Percentiles rank a stretch among this genome's conserved stretches.
phyloP scores from a whole-genome alignment of 2,888 invertebrate species.

The Acronicta leporina region DNA sequence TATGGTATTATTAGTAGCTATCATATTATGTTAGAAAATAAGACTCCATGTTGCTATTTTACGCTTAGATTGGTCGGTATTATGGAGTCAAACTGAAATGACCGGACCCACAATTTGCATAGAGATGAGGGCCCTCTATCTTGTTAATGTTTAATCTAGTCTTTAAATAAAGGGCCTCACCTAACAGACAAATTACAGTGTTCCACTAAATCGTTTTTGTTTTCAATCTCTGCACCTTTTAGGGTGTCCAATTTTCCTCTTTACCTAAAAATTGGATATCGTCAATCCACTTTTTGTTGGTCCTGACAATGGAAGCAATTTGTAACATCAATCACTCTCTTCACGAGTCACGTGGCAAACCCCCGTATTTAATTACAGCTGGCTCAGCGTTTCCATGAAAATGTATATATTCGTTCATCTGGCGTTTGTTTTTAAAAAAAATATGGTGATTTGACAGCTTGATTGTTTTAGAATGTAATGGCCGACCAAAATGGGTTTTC shows the following conservation, averaged over 20 bases:
- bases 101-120: slow-evolving; percentile 57
- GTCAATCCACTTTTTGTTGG: slow-evolving; percentile 60
- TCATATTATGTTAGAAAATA: too few species aligned
- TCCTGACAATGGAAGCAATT: slow-evolving; percentile 68
- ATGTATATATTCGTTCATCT: slow-evolving; percentile 1
- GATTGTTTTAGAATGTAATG: slow-evolving; percentile 36
- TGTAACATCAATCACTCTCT: slow-evolving; percentile 55
- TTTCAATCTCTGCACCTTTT: slow-evolving; percentile 50
- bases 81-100: slow-evolving; percentile 28
- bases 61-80: slow-evolving; percentile 28
- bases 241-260: slow-evolving; percentile 50
- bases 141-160: slow-evolving; percentile 56
- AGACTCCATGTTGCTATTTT: background rate
- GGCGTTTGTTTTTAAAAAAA: background rate
- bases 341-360: slow-evolving; percentile 28
- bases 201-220: slow-evolving; percentile 31
- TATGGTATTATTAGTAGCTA: too few species aligned
- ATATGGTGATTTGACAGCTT: slow-evolving; percentile 18
- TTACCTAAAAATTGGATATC: slow-evolving; percentile 62
- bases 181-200: slow-evolving; percentile 31
- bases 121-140: slow-evolving; percentile 50
- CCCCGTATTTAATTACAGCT: slow-evolving; percentile 38
- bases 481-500: slow-evolving; percentile 30
- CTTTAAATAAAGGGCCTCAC: slow-evolving; percentile 42
- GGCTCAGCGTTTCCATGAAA: slow-evolving; percentile 1